phyloP scores from a whole-genome alignment of 2,797 vertebrate species.

The Anabas testudineus region DNA sequence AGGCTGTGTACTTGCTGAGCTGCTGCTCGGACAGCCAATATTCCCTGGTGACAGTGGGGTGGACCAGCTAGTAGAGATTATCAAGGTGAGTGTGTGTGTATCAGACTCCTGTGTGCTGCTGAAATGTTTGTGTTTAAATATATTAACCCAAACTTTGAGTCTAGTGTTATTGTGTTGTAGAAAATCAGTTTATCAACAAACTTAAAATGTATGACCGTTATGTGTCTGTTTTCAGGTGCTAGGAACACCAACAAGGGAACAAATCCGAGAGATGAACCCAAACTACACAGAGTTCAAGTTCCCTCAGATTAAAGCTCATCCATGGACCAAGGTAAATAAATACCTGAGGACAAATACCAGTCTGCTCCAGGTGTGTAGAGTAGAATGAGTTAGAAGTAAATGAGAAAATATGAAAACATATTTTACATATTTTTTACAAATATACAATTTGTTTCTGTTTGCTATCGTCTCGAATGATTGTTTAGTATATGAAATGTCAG shows the following conservation, averaged over 20 bases:
- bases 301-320: constrained; percentile 95
- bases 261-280: constrained; percentile 96
- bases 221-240: constrained; percentile 82
- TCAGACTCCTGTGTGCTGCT: neutral
- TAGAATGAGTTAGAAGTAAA: neutral
- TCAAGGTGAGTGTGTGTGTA: constrained; percentile 84
- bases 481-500: too few species aligned
- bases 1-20: constrained; percentile 92
- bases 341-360: neutral
- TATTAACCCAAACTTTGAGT: neutral
- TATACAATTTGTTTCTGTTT: too few species aligned
- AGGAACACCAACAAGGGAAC: constrained; percentile 93
- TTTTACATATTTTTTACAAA: too few species aligned
- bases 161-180: too few species aligned
- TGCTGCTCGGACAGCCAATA: constrained; percentile 92
- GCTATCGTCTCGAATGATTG: too few species aligned
- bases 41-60: constrained; percentile 95
- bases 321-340: constrained; percentile 90
- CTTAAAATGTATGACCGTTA: neutral
- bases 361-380: neutral
- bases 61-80: constrained; percentile 94
- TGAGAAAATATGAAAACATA: neutral
- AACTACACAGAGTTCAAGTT: constrained; percentile 97
- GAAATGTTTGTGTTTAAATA: neutral
- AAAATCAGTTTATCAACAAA: neutral